Percentiles rank a stretch among this genome's conserved stretches.
phyloP scores from a whole-genome alignment of 2,888 invertebrate genomes.

The Ceriagrion tenellum region DNA sequence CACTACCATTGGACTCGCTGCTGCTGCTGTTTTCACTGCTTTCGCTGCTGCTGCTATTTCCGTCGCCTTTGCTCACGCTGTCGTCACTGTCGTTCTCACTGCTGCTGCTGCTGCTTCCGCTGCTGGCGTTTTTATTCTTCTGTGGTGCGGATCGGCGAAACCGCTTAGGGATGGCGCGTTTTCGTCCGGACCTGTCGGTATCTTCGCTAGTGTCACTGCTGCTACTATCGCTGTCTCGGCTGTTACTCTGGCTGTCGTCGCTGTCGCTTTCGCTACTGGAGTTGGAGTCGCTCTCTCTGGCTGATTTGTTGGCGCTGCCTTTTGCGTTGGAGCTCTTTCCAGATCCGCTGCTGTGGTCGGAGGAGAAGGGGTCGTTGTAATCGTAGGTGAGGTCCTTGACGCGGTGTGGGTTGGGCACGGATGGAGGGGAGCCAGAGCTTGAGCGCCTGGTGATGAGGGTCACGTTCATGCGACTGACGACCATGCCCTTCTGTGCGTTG shows the following conservation, averaged over 20 bases:
- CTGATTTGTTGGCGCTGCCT: conserved; percentile 38
- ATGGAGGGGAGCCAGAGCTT: conserved; percentile 76
- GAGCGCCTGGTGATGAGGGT: conserved; percentile 77
- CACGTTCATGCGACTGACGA: conserved; percentile 82
- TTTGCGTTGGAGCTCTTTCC: conserved; percentile 36
- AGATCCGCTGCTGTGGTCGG: conserved; percentile 72
- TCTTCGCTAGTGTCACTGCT: conserved; percentile 66
- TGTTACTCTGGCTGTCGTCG: conserved; percentile 69
- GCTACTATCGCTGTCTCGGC: conserved; percentile 63
- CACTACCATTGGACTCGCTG: conserved; percentile 43
- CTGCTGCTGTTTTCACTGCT: conserved; percentile 42
- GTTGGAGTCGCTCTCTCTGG: conserved; percentile 69
- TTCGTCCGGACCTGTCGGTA: neutral
- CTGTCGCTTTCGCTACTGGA: conserved; percentile 70
- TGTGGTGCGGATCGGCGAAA: conserved; percentile 68
- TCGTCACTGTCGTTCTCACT: conserved; percentile 67
- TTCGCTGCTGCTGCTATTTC: conserved; percentile 19
- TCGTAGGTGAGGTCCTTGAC: conserved; percentile 81
- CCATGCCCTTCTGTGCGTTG: conserved; percentile 82
- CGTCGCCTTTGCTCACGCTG: conserved; percentile 59
- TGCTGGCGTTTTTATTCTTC: conserved; percentile 68
- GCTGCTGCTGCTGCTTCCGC: conserved; percentile 69
- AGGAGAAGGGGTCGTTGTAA: conserved; percentile 77
- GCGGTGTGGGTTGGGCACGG: conserved; percentile 76
- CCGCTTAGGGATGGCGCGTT: conserved; percentile 59